A percentile compares a stretch with the other conserved stretches of the same genome.
phyloP scores from a whole-genome alignment of 1,140 invertebrate genomes.

The Euglossa dilemma region DNA sequence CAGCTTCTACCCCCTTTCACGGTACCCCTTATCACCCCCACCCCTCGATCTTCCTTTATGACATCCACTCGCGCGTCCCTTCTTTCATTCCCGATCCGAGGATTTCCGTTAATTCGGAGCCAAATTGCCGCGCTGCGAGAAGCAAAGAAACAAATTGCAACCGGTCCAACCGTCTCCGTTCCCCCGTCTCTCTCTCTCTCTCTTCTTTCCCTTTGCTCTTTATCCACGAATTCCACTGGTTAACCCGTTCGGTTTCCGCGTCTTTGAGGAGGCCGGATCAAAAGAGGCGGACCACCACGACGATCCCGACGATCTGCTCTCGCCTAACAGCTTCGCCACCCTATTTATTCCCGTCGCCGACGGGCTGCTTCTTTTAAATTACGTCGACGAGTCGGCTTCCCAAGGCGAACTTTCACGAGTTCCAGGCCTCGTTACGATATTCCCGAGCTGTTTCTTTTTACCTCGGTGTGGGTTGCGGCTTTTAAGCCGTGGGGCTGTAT shows the following conservation, averaged over 20 bases:
- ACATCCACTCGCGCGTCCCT: background rate
- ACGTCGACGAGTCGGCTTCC: too few species aligned
- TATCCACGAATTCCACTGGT: background rate
- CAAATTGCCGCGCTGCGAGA: background rate
- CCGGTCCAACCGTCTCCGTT: background rate
- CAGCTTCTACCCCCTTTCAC: too few species aligned
- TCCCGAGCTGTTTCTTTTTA: too few species aligned
- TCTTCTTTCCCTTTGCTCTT: too few species aligned
- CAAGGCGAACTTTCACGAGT: too few species aligned
- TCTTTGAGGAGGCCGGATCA: background rate
- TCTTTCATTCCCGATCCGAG: background rate
- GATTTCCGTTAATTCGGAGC: slow-evolving; percentile 17
- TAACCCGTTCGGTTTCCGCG: background rate
- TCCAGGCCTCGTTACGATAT: too few species aligned
- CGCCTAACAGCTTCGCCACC: background rate
- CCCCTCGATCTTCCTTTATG: background rate
- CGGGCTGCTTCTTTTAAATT: too few species aligned
- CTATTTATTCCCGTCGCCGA: too few species aligned
- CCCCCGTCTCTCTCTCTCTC: background rate
- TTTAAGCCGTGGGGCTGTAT: too few species aligned
- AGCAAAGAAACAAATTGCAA: slow-evolving; percentile 18
- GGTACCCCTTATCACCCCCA: background rate
- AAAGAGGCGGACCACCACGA: background rate
- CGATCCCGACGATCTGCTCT: background rate
- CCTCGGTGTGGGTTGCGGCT: too few species aligned